Base-by-base conservation (phyloP, 2,888 invertebrate genomes). In the Tricholauxania praeusta region DNA sequence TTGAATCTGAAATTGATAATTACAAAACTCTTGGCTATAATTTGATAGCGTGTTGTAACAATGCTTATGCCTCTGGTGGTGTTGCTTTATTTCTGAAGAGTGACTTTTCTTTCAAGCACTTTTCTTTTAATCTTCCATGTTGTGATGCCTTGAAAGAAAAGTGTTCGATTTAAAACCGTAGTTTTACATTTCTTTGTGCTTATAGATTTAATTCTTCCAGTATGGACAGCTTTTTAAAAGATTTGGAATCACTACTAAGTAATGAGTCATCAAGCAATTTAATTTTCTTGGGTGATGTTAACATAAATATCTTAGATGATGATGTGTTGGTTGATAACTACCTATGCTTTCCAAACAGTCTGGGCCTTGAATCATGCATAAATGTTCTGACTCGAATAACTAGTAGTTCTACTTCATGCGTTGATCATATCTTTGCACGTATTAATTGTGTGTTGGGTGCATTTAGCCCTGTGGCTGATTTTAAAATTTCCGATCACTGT, bases 1-100 rank as follows among this genome's bases (percentile, higher is more conserved):
- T 53, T 53, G n/a, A 12, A 7, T 53, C 12, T 2, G 53, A 53
- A 53, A 53, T 14, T n/a, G 53, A n/a, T 53, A 1, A 2, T 2
- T 12, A 53, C 10, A 53, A 53, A 53, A 53, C 15, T 53, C 10
- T 0, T 53, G 53, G 15, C 12, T n/a, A 53, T 14, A 53, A 53
- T 14, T 12, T 53, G 0, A 17, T 53, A n/a, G 53, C 53, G 15
- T 53, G 53, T 53, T 53, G n/a, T 53, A 53, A 14, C 3, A n/a
- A 53, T 53, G 1, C 15, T 53, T 53, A 53, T 53, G 53, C 53
- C 14, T 53, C 53, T 53, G 53, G 53, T 53, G 53, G 53, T 53
- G 14, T 53, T 1, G 53, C n/a, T 14, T 53, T 53, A 53, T 53
- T 53, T 53, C n/a, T 53, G 12, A 53, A 14, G 12, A 53, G 2